Base-by-base conservation (phyloP, 1,140 invertebrate genomes). In the Teleopsis dalmanni region DNA sequence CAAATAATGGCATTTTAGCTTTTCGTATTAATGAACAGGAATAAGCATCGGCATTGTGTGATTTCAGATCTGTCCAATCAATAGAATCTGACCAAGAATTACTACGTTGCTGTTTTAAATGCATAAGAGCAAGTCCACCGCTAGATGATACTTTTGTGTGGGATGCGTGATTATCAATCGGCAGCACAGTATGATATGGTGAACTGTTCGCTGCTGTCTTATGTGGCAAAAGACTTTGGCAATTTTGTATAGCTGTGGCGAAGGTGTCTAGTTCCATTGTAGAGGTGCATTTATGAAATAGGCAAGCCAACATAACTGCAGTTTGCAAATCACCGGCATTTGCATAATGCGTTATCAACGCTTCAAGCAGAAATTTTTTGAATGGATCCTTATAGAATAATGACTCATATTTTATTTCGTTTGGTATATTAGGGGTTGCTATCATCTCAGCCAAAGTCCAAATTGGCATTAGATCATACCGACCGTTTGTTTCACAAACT, bases 101-200 rank as follows among this genome's bases (percentile, higher is more conserved):
- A 11, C 87, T 92, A n/a, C 88, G 76, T 46, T 86, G 76, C 44
- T 85, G 80, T 57, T 85, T 85, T 14, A 84, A 62, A 46, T 65
- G 61, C n/a, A 43, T 9, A 8, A 57, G 55, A 35, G 50, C 52
- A 43, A 35, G 51, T 11, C 47, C 34, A 31, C 43, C 21, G n/a
- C 38, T 44, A 0, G 48, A 27, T 1, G 42, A 38, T 2, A 51
- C 48, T 3, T 51, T 48, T 14, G 53, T 57, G 21, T 47, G 31
- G 8, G 62, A 51, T 2, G 59, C 59, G 6, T 62, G 57, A 13
- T 49, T 53, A 48, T 83, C 83, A 7, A 86, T 82, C 56, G 91
- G 88, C 21, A 87, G 81, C 41, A 95, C 88, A 10, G 91, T 95
- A 66, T 93, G 91, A 72, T 95, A 95, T 1, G 89, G 89, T 3